Base-by-base conservation (phyloP, 2,113 vertebrate genomes). In the Irena cyanogastra region DNA sequence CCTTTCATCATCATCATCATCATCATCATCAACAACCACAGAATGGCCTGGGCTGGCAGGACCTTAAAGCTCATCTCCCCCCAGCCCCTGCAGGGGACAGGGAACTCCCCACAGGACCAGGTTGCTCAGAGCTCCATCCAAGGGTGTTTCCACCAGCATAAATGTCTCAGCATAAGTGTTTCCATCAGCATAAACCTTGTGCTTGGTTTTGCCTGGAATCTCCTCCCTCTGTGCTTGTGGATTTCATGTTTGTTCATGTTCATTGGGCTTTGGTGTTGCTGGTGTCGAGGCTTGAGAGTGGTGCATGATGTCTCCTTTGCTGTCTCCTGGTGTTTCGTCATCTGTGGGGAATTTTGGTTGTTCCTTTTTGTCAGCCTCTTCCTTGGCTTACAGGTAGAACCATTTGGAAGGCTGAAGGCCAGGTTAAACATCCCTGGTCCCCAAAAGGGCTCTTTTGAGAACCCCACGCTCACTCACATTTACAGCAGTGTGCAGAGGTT, bases 301-400 rank as follows among this genome's bases (percentile, higher is more conserved):
- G 35, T 95, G 54, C 89, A 50, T 64, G 94, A 49, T 52, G 49
- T 82, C 49, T 94, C 87, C 52, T 84, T 14, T 76, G 65, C 81
- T 97, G 63, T 95, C 39, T 44, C 78, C 87, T 69, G 72, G 50
- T 95, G 87, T 95, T 93, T 91, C 59, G 35, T 94, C 93, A 90
- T 90, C 91, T 95, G 11, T 93, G 94, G 92, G 86, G 37, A 77
- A 63, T 61, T 88, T 47, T 77, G 83, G 27, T 68, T 76, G 33
- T 60, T 94, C 39, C 33, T 71, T 85, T 94, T 37, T 91, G 93
- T 69, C 88, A 92, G 90, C 80, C 82, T 95, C 88, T 66, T 90
- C 90, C 63, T 87, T 94, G 89, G 89, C 83, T 80, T 75, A 28
- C n/a, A 89, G 92, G 85, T 41, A 74, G 93, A 69, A 28, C 28